Evolutionary conservation across 2,113 vertebrate genomes (phyloP).

Genomic region (Peromyscus californicus): DNA sequence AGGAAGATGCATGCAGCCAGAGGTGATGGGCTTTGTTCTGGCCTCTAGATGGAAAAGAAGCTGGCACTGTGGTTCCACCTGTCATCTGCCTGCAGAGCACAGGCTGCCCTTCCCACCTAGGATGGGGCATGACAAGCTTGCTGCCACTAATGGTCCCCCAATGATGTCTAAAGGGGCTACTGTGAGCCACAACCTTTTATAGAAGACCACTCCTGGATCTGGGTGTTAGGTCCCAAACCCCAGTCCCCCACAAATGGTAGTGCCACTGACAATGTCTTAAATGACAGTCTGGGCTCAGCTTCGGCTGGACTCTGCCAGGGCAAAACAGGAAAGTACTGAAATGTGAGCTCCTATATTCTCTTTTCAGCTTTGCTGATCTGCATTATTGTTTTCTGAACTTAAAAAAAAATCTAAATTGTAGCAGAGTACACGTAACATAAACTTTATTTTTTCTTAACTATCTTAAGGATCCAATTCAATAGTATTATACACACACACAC

Average conservation of each 20-base stretch:
- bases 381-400: neutral
- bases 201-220: neutral
- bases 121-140: no score
- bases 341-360: neutral
- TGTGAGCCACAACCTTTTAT: neutral
- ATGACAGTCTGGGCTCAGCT: neutral
- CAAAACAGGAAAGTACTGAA: neutral
- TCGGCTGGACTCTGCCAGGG: neutral
- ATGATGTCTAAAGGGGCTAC: neutral
- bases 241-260: neutral
- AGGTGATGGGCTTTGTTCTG: no score
- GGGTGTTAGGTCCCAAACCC: neutral
- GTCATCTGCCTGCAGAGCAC: neutral
- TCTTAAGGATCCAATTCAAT: neutral
- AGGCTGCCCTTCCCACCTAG: neutral
- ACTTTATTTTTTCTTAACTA: neutral
- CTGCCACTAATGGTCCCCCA: neutral
- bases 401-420: neutral
- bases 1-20: neutral
- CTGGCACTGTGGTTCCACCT: no score
- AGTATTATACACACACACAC: neutral
- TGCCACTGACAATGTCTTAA: neutral
- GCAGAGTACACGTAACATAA: neutral
- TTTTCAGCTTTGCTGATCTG: neutral
- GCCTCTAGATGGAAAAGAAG: neutral